Evolutionary conservation across 2,113 vertebrate genomes (phyloP).

Genomic region (Cisticola juncidis): DNA sequence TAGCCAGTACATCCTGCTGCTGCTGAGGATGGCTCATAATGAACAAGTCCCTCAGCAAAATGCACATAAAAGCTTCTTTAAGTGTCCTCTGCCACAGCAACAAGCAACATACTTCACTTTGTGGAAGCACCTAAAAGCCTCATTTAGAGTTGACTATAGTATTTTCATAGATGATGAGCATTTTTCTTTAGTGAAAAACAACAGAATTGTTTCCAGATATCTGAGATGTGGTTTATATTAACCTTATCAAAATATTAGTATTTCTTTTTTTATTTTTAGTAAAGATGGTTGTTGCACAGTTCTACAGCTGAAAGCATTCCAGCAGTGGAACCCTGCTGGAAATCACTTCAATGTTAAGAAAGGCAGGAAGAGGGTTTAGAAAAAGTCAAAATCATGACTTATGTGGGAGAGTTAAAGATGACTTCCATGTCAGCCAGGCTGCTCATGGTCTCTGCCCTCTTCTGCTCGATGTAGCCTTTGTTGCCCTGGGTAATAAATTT

Average conservation of each 20-base stretch:
- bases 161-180: background rate
- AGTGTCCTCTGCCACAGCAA: background rate
- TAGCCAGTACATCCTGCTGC: background rate
- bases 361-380: background rate
- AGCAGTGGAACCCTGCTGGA: background rate
- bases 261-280: background rate
- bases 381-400: background rate
- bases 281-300: background rate
- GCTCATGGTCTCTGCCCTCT: background rate
- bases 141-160: background rate
- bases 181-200: background rate
- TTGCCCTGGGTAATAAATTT: background rate
- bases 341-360: background rate
- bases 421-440: background rate
- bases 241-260: background rate
- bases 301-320: background rate
- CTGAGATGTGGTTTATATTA: background rate
- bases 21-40: background rate
- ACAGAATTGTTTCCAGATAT: background rate
- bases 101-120: background rate
- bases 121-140: background rate
- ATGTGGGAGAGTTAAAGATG: background rate
- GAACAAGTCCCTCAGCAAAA: background rate
- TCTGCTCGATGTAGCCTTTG: rapidly evolving
- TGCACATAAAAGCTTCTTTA: background rate